Evolutionary conservation across 1,140 invertebrate genomes (phyloP).

Genomic region (Macrosteles quadrilineatus): DNA sequence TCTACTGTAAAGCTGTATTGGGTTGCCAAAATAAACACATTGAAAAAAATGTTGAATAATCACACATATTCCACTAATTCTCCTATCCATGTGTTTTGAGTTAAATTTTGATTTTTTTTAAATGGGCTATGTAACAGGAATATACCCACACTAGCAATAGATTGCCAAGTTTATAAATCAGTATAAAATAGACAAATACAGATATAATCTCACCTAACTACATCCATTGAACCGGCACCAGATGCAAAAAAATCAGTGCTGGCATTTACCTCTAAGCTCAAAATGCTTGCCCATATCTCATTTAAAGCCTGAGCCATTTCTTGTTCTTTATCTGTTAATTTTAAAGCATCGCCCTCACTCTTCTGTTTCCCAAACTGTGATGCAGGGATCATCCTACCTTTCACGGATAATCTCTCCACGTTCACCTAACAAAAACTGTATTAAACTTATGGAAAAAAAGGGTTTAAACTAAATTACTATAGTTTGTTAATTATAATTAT

Average conservation of each 20-base stretch:
- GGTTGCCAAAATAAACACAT: too few relatives aligned
- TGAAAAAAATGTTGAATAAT: too few relatives aligned
- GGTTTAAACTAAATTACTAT: too few relatives aligned
- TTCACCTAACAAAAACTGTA: constrained; percentile 60
- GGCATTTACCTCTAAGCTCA: constrained; percentile 73
- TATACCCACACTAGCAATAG: too few relatives aligned
- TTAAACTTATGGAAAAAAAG: constrained; percentile 24
- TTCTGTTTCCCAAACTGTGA: constrained; percentile 72
- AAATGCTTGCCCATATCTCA: constrained; percentile 82
- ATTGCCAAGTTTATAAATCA: too few relatives aligned
- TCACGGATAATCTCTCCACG: constrained; percentile 69
- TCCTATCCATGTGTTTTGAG: too few relatives aligned
- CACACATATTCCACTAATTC: too few relatives aligned
- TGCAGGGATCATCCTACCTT: constrained; percentile 82
- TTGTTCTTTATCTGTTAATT: constrained; percentile 78
- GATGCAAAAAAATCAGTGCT: constrained; percentile 89
- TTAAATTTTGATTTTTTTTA: too few relatives aligned
- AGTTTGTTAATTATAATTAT: too few relatives aligned
- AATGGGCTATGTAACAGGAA: too few relatives aligned
- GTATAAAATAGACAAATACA: too few relatives aligned
- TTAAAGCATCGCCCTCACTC: constrained; percentile 59
- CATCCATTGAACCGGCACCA: constrained; percentile 96
- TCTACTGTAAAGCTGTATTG: too few relatives aligned
- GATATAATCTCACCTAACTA: constrained; percentile 70
- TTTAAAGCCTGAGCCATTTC: constrained; percentile 61